A percentile compares a stretch with the other conserved stretches of the same genome.
phyloP scores from a whole-genome alignment of 2,113 vertebrate genomes.

The Cyprinus carpio region DNA sequence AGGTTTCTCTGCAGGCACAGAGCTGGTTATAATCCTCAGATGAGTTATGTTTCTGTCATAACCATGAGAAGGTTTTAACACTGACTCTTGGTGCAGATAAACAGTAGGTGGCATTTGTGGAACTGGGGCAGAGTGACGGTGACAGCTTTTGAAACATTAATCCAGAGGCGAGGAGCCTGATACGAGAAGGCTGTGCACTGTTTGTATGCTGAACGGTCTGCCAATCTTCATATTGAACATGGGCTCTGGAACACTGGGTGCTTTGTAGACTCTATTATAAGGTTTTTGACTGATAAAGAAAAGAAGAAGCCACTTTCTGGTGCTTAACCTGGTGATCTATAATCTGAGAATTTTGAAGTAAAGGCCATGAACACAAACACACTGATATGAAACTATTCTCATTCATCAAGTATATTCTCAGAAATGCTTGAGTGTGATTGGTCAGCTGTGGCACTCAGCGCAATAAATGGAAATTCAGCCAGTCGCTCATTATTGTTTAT shows the following conservation, averaged over 20 bases:
- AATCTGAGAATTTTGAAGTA: not conserved
- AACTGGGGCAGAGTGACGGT: conserved; percentile 74
- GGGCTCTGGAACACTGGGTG: not conserved
- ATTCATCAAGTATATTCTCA: not conserved
- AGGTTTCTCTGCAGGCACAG: conserved; percentile 66
- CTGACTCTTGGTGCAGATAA: conserved; percentile 82
- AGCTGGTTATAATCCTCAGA: conserved; percentile 60
- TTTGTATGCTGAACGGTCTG: conserved; percentile 22
- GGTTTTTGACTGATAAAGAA: not conserved
- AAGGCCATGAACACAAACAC: not conserved
- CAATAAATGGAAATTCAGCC: not conserved
- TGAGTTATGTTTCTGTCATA: conserved; percentile 85
- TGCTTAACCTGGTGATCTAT: not conserved
- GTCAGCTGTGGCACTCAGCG: not conserved
- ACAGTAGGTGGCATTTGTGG: conserved; percentile 77
- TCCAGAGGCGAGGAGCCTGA: conserved; percentile 66
- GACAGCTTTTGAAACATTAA: conserved; percentile 83
- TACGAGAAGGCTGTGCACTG: conserved; percentile 27
- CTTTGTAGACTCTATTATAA: not conserved
- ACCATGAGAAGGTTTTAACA: conserved; percentile 80
- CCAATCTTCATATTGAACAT: conserved; percentile 19
- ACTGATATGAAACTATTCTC: not conserved
- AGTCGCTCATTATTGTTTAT: not conserved
- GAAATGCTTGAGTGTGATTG: not conserved
- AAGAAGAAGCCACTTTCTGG: not conserved